Base-by-base conservation (phyloP, 2,113 vertebrate species). In the Campylorhamphus procurvoides region DNA sequence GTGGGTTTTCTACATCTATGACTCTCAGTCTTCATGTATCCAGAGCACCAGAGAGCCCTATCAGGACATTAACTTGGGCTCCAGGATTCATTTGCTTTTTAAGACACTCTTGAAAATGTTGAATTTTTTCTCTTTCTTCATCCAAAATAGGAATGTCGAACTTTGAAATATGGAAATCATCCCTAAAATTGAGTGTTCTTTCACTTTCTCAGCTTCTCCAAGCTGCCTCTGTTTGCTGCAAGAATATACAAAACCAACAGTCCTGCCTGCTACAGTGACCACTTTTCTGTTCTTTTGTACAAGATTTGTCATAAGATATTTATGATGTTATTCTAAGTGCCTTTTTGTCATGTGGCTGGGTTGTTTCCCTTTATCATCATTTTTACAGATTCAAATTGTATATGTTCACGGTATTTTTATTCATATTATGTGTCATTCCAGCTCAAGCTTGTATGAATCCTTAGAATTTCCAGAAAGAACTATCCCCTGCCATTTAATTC, bases 181-280 rank as follows among this genome's bases (percentile, higher is more conserved):
- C 9, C 27, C 7, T n/a, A 37, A 31, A 84, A 82, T 28, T 37
- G 4, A 1, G 1, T 3, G 7, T 8, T 22, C 69, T 66, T 13
- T 14, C 24, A 4, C 3, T 58, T 89, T 66, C 35, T 35, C 9
- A 5, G 0, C 17, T 80, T 80, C 20, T 90, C 39, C 55, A 73
- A 60, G 5, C 27, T 74, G 9, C 3, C 2, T 74, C 9, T 75
- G 1, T 29, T n/a, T 28, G 62, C 18, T 46, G 2, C 22, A 72
- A 72, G 33, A 69, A 20, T 9, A 87, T 25, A n/a, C 2, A 73
- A 83, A 67, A 23, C 2, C 29, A 73, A 4, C 5, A n/a, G 2
- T 49, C 31, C 12, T 31, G n/a, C 55, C 17, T 19, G 10, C 7
- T 76, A 5, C 9, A 12, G 4, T 62, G 16, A 1, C 6, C 0